Conservation (phyloP, 2,888 invertebrate genomes). For the Meghimatium bilineatum region DNA sequence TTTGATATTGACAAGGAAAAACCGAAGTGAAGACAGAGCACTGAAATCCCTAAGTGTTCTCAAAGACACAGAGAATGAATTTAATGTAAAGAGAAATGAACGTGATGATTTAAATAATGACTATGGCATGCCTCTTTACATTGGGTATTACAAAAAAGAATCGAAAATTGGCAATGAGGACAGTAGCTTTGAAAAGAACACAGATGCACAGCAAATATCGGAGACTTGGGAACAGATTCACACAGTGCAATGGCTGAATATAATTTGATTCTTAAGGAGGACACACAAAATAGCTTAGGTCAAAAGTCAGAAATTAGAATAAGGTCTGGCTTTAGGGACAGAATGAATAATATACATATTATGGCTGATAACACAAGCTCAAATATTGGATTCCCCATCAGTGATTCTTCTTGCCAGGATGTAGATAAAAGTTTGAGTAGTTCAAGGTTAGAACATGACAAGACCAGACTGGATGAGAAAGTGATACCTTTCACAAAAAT, state of each 20-base stretch:
- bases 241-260: not conserved
- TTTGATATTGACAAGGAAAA: not conserved
- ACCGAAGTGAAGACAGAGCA: not conserved
- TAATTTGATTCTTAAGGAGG: not conserved
- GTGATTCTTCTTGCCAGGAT: not conserved
- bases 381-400: not conserved
- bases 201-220: no score
- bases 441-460: not conserved
- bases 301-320: not conserved
- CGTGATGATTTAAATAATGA: not conserved
- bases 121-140: not conserved
- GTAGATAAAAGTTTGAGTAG: not conserved
- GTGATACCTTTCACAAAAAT: not conserved
- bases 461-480: not conserved
- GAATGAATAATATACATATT: not conserved
- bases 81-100: not conserved
- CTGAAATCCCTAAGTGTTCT: not conserved
- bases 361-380: not conserved
- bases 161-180: not conserved
- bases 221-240: not conserved
- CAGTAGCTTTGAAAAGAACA: no score
- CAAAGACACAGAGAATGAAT: not conserved
- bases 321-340: not conserved
- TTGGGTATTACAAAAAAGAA: no score
- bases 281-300: not conserved